phyloP scores from a whole-genome alignment of 2,113 vertebrate genomes.

The Oncorhynchus gorbuscha region DNA sequence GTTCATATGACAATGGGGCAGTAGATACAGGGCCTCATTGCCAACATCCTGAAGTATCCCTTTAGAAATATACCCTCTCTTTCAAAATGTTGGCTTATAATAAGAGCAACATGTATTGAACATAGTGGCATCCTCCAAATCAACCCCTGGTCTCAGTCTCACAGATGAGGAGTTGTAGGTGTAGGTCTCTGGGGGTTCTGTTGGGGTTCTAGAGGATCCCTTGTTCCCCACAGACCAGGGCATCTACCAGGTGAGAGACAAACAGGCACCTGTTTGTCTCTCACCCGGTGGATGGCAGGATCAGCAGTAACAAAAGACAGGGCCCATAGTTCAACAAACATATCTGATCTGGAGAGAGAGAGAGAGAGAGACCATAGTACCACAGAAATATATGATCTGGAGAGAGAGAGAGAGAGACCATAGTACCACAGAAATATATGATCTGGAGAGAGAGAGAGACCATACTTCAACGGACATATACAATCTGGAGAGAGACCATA shows the following conservation, averaged over 20 bases:
- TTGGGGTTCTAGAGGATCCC: constrained; percentile 82
- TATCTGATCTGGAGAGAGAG: constrained; percentile 40
- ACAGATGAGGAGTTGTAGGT: constrained; percentile 75
- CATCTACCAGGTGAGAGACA: constrained; percentile 83
- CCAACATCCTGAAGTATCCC: too few relatives aligned
- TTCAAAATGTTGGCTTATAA: too few relatives aligned
- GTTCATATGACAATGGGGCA: too few relatives aligned
- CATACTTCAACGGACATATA: constrained; percentile 59
- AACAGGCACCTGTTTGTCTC: too few relatives aligned
- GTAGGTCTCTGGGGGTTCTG: constrained; percentile 69
- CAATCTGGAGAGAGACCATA: constrained; percentile 64
- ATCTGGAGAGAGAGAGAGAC: constrained; percentile 40
- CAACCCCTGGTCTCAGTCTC: constrained; percentile 31
- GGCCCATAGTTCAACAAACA: constrained; percentile 76
- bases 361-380: constrained; percentile 53
- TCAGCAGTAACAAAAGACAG: constrained; percentile 59
- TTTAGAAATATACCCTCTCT: too few relatives aligned
- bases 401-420: background rate
- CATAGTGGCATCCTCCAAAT: too few relatives aligned
- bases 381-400: background rate
- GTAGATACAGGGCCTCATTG: too few relatives aligned
- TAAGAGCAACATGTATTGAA: too few relatives aligned
- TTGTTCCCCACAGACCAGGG: constrained; percentile 76
- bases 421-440: too few relatives aligned
- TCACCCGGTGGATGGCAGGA: constrained; percentile 46